Conservation (phyloP, 2,113 vertebrate genomes). For the Coregonus clupeaformis region DNA sequence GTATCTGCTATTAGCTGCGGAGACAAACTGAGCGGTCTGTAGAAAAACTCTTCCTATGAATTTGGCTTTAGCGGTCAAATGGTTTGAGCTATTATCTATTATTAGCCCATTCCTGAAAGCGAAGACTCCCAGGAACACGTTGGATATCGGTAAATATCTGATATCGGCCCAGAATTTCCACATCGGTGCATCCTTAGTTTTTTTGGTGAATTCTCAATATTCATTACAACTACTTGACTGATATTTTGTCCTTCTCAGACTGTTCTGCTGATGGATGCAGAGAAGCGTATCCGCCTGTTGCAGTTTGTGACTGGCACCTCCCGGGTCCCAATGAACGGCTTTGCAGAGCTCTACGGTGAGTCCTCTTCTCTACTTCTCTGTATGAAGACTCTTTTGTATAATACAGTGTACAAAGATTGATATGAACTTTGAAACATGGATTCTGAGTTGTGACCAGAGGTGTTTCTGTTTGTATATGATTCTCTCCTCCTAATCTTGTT, state of each 20-base stretch:
- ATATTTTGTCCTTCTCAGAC: conserved; percentile 70
- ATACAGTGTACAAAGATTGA: no score
- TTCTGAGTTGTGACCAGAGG: background rate
- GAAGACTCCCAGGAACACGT: no score
- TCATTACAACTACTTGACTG: background rate
- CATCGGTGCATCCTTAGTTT: no score
- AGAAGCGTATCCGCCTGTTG: conserved; percentile 91
- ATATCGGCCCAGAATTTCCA: no score
- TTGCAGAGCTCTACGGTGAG: conserved; percentile 97
- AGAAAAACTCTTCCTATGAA: background rate
- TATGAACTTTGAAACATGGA: background rate
- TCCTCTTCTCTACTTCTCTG: background rate
- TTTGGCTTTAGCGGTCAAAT: background rate
- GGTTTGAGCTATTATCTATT: no score
- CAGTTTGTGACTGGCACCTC: conserved; percentile 98
- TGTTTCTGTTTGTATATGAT: background rate
- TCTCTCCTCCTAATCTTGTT: conserved; percentile 3
- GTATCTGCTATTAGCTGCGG: no score
- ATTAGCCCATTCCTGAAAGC: no score
- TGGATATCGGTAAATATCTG: no score
- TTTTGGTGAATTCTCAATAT: no score
- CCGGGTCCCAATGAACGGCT: conserved; percentile 97
- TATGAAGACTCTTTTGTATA: background rate
- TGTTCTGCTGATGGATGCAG: conserved; percentile 95
- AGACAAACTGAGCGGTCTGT: no score